phyloP scores from a whole-genome alignment of 2,797 vertebrate genomes.

The Centropyge bicolor region DNA sequence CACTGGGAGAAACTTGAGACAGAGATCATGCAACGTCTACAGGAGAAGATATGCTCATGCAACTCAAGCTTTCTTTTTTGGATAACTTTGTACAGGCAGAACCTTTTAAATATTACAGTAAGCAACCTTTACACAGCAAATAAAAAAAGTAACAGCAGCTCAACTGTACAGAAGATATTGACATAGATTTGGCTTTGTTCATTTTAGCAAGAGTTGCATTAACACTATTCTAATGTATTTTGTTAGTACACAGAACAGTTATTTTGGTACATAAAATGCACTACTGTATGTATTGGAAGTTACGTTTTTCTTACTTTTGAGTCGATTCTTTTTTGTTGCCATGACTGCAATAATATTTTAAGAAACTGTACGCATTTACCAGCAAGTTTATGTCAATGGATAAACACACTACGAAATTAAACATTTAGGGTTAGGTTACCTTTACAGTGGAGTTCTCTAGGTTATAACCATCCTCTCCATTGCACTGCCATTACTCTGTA shows the following conservation, averaged over 20 bases:
- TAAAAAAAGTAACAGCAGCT: conserved; percentile 85
- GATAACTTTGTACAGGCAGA: conserved; percentile 71
- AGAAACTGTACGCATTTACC: conserved; percentile 90
- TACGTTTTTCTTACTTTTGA: conserved; percentile 84
- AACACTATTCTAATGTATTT: conserved; percentile 83
- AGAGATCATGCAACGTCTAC: conserved; percentile 90
- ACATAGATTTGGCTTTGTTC: conserved; percentile 82
- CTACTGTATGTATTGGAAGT: conserved; percentile 80
- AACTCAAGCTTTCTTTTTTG: conserved; percentile 86
- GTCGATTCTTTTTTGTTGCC: conserved; percentile 81
- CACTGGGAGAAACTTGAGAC: conserved; percentile 69
- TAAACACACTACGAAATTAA: conserved; percentile 95
- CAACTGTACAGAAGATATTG: conserved; percentile 81
- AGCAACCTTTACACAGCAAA: conserved; percentile 84
- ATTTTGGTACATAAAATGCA: conserved; percentile 84
- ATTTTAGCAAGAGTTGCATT: conserved; percentile 89
- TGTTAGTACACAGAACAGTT: conserved; percentile 85
- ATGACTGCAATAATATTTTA: conserved; percentile 86
- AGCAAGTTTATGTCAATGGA: conserved; percentile 92
- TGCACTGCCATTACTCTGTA: conserved; percentile 95
- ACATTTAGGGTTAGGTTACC: conserved; percentile 98
- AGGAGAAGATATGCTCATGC: conserved; percentile 89
- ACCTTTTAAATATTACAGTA: conserved; percentile 75
- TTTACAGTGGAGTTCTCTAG: conserved; percentile 97
- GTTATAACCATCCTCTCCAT: conserved; percentile 98